phyloP scores from a whole-genome alignment of 2,113 vertebrate species.

The Emydocephalus ijimae region DNA sequence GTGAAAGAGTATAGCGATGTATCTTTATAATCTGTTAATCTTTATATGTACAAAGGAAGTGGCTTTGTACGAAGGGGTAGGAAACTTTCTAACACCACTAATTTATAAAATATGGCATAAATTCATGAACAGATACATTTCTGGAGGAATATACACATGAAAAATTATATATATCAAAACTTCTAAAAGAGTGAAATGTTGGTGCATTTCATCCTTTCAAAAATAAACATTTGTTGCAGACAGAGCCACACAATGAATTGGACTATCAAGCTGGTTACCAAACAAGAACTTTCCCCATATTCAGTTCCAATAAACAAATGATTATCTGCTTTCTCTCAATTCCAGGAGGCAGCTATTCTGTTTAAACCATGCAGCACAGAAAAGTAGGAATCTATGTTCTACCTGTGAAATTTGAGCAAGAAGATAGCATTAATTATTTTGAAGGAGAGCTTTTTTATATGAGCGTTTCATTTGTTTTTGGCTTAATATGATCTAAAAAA shows the following conservation, averaged over 20 bases:
- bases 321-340: conserved; percentile 1
- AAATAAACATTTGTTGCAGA: neutral
- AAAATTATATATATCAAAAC: neutral
- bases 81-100: neutral
- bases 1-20: neutral
- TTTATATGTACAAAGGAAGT: neutral
- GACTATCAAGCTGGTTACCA: neutral
- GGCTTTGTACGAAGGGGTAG: neutral
- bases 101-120: neutral
- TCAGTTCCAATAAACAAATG: neutral
- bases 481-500: neutral
- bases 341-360: neutral
- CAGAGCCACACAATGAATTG: neutral
- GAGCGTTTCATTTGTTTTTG: neutral
- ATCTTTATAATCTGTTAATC: neutral
- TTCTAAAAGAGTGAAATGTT: neutral
- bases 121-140: neutral
- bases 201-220: neutral
- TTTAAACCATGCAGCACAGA: neutral
- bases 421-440: neutral
- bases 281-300: neutral
- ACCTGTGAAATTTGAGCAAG: neutral
- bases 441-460: neutral
- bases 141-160: neutral
- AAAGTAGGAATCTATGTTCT: neutral